Evolutionary conservation across 2,113 vertebrate species (phyloP), one percentile per base, ranked within the genome.

Genomic region (Tetrao urogallus): DNA sequence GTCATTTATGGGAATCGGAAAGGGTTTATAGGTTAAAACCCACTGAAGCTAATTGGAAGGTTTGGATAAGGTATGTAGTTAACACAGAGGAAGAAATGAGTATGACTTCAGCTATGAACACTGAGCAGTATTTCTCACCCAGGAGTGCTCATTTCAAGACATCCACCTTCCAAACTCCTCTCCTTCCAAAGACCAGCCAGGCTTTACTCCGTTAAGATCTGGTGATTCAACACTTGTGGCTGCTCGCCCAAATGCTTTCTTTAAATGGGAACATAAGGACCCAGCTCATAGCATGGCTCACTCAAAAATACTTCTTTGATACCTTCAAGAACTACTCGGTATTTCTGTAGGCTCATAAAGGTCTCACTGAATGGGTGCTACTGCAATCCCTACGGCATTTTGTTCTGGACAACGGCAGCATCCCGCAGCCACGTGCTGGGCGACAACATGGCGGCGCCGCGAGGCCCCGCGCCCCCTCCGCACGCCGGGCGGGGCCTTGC

Each of bases 11-110:
- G 2, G 15, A 82, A 54, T 24, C n/a, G 73, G 36, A 63, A 86
- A 65, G 4, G 8, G 4, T 2, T 1, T 4, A 42, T 8, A 8
- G 28, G 69, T 63, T 86, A 71, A 88, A 88, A 78, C 12, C 22
- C 24, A 20, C 17, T 76, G 30, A 63, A 92, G 84, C 28, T 52
- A 65, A 48, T 1, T 54, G 54, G 36, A 70, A 61, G 28, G 19
- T 70, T 43, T 82, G 36, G 12, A 32, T 88, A 13, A 38, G 13
- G 4, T 27, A 58, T 0, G 0, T 10, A 82, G n/a, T 17, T 82
- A 67, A 56, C 0, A 24, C 30, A 57, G 67, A 7, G 1, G 52
- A 70, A 76, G 15, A 81, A 82, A 82, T 5, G 1, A 4, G 5
- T 57, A 8, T 10, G 74, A 20, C 30, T 88, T 63, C 5, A 32